Evolutionary conservation across 1,140 invertebrate genomes (phyloP), one percentile per base, ranked within the genome.

Genomic region (Drosophila paulistorum): DNA sequence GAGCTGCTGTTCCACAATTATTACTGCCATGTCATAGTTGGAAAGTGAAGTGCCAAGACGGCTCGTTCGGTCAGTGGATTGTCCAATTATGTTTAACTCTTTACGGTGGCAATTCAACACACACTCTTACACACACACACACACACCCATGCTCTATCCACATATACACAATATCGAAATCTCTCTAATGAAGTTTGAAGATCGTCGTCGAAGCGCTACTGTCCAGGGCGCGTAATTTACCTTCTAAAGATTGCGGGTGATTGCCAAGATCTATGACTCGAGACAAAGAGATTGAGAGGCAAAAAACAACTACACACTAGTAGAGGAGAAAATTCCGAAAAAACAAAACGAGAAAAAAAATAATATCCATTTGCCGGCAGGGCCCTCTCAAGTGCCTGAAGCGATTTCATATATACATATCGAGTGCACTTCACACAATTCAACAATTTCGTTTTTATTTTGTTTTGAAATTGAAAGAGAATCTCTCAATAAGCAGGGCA

Each of bases 111-210:
- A 59, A 89, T 89, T 90, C 84, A 84, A 90, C 45, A 51, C 45
- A 51, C 45, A 51, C 45, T 4, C 14, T 11, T 5, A 2, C 17
- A 48, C 17, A 48, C 17, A 48, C 45, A 10, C 45, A 51, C 17
- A 23, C 17, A 9, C 7, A 11, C 17, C 45, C 9, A 51, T 51
- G 3, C 45, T 30, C 5, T 17, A 51, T 11, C 14, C 7, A 48
- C 7, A 45, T 6, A 45, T 9, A 51, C 17, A 89, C 74, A 91
- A 90, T 90, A 83, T 90, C 77, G 72, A 83, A 90, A 90, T 86
- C 77, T 79, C 86, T 89, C 90, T 91, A 91, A 91, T 91, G 90
- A 91, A 91, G 90, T 90, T 59, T 91, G 90, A 91, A 91, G 90
- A 91, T 90, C 75, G 83, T 65, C 76, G 67, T 39, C 45, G 45